These are phyloP conservation scores for Machaerirhynchus nigripectus DNA, from an alignment of 2,113 vertebrate species.

Conservation along the genomic window DNA sequence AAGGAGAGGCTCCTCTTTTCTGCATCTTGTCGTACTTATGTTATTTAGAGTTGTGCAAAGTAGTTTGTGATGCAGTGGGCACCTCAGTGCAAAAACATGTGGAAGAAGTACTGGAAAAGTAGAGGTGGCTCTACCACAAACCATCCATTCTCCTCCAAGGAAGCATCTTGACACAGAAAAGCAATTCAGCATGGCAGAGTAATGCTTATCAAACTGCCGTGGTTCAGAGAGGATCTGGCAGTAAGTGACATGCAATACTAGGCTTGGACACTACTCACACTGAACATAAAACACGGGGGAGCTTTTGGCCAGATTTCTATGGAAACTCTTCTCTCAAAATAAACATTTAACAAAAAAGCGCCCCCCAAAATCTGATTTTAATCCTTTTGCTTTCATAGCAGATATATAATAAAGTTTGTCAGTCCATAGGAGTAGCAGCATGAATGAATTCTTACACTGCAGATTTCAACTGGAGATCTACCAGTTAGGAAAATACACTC, in stretches of 20 bases:
- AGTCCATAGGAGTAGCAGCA: not conserved
- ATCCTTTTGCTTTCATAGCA: not conserved
- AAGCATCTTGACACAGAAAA: not conserved
- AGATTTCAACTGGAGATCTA: not conserved
- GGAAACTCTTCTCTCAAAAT: not conserved
- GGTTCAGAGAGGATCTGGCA: not conserved
- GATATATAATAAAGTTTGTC: not conserved
- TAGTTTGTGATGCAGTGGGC: not conserved
- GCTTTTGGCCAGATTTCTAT: not conserved
- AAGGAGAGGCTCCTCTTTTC: not conserved
- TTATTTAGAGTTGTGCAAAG: not conserved
- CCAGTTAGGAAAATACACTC: not conserved
- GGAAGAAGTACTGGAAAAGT: not conserved
- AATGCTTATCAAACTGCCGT: not conserved
- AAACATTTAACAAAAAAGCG: not conserved
- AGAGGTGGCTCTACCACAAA: not conserved
- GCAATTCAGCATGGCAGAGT: not conserved
- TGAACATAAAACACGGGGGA: not conserved
- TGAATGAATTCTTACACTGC: not conserved
- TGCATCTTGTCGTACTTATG: not conserved
- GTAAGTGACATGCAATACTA: not conserved
- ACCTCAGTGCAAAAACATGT: not conserved
- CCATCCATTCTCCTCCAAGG: not conserved
- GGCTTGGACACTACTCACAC: not conserved
- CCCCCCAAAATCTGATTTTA: not conserved